phyloP scores from a whole-genome alignment of 2,888 invertebrate genomes.

The Stenodema calcarata region DNA sequence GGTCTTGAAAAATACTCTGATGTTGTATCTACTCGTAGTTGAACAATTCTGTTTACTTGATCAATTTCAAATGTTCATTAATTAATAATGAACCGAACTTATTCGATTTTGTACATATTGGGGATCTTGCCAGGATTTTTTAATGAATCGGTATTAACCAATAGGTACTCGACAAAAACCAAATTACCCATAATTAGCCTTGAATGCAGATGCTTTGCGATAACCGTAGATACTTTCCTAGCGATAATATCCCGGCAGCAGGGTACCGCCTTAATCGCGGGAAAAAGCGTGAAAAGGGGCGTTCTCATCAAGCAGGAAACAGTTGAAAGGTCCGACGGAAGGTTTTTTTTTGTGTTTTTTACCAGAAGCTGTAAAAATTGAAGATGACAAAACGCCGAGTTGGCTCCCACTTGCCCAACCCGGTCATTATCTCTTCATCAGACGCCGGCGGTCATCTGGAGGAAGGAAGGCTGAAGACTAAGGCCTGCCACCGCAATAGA shows the following conservation, averaged over 20 bases:
- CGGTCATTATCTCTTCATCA: conserved; percentile 16
- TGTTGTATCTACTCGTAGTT: too few species aligned
- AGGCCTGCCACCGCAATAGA: background rate
- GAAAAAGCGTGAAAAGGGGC: background rate
- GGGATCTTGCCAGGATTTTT: too few species aligned
- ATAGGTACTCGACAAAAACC: too few species aligned
- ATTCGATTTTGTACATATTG: too few species aligned
- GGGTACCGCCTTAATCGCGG: background rate
- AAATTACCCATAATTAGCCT: background rate
- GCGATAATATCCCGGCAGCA: background rate
- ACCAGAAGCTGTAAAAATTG: background rate
- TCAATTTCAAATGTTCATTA: too few species aligned
- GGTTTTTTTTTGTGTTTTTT: too few species aligned
- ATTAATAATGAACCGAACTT: too few species aligned
- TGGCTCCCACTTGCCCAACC: conserved; percentile 1
- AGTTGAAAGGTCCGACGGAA: background rate
- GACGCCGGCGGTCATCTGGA: background rate
- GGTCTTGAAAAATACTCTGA: too few species aligned
- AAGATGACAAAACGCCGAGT: conserved; percentile 14
- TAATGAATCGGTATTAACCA: too few species aligned
- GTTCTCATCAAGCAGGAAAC: background rate
- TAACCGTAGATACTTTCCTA: background rate
- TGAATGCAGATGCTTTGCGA: background rate
- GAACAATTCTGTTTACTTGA: too few species aligned
- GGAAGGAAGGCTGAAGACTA: background rate